A percentile compares a stretch with the other conserved stretches of the same genome.
Conservation (phyloP, 2,113 vertebrate genomes). For the Amblyornis subalaris region DNA sequence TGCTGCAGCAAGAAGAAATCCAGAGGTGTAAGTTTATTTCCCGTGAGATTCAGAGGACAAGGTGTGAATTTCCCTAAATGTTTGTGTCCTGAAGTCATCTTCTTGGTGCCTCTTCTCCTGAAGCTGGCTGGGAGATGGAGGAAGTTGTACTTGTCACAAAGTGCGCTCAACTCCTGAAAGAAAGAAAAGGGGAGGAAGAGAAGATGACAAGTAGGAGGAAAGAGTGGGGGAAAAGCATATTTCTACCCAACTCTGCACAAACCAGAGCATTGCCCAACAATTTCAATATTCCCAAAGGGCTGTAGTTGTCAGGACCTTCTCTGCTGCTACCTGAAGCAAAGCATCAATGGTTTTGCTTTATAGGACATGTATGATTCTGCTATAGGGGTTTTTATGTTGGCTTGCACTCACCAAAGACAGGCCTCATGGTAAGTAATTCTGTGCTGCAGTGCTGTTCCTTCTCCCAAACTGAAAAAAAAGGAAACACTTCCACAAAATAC, state of each 20-base stretch:
- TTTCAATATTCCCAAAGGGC: neutral
- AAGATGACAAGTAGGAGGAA: neutral
- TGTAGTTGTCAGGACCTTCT: neutral
- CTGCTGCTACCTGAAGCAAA: neutral
- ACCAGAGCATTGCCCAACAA: neutral
- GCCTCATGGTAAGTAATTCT: neutral
- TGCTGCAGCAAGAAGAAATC: neutral
- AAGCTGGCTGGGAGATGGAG: neutral
- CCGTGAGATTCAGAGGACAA: neutral
- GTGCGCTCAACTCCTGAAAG: neutral
- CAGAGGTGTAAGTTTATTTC: neutral
- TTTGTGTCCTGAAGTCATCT: neutral
- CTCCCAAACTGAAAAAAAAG: neutral
- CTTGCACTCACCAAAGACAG: neutral
- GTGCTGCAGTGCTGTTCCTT: neutral
- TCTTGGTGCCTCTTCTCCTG: neutral
- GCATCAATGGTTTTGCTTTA: neutral
- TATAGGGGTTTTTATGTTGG: neutral
- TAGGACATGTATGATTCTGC: neutral
- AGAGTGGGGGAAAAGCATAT: rapidly evolving
- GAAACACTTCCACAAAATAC: neutral
- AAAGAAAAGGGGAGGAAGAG: neutral
- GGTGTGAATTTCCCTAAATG: neutral
- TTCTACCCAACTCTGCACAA: neutral
- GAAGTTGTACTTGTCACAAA: neutral